Evolutionary conservation across 2,113 vertebrate species (phyloP).

Genomic region (Pantherophis guttatus): DNA sequence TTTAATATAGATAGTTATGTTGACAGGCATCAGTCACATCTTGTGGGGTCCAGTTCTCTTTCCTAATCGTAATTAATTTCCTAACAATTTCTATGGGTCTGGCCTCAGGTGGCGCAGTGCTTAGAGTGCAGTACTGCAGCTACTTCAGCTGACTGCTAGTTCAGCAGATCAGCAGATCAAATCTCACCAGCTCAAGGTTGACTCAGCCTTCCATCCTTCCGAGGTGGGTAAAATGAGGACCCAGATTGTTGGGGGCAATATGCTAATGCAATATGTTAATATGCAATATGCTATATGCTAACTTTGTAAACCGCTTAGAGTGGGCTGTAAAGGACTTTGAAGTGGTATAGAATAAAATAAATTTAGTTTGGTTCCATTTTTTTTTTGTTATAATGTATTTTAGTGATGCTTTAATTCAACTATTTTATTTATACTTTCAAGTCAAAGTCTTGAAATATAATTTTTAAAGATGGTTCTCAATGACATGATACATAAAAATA

Average conservation of each 20-base stretch:
- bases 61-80: not conserved
- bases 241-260: too few relatives aligned
- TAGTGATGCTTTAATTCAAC: not conserved
- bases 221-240: too few relatives aligned
- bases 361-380: not conserved
- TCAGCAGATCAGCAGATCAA: too few relatives aligned
- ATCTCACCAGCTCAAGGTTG: too few relatives aligned
- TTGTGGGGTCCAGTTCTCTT: not conserved
- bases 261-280: too few relatives aligned
- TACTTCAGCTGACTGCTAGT: too few relatives aligned
- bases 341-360: too few relatives aligned
- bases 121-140: too few relatives aligned
- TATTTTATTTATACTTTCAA: not conserved
- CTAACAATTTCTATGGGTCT: not conserved
- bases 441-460: not conserved
- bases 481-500: not conserved
- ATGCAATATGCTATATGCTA: too few relatives aligned
- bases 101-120: not conserved
- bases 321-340: too few relatives aligned
- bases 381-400: not conserved
- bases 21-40: not conserved
- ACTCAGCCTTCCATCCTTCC: too few relatives aligned
- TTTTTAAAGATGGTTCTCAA: not conserved
- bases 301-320: too few relatives aligned
- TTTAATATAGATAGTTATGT: not conserved